phyloP scores from a whole-genome alignment of 2,113 vertebrate genomes.

The Dicaeum eximium region DNA sequence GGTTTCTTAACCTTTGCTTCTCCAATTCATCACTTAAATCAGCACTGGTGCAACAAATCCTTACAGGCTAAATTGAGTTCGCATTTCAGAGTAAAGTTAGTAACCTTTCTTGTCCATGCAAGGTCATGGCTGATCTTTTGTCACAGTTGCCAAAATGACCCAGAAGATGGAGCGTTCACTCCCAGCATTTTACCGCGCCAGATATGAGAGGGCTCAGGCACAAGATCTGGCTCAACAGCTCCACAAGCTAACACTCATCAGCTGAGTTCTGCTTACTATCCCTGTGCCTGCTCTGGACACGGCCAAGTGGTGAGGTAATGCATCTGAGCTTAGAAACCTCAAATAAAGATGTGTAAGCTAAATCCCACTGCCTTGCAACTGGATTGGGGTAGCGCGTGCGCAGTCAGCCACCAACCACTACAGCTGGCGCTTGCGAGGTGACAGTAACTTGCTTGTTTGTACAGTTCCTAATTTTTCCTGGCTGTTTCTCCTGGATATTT shows the following conservation, averaged over 20 bases:
- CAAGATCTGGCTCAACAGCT: not conserved
- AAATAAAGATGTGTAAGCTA: not conserved
- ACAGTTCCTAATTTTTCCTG: not conserved
- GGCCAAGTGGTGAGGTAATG: constrained; percentile 1
- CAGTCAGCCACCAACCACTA: not conserved
- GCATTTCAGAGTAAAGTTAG: not conserved
- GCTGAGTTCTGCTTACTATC: not conserved
- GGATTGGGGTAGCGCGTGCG: accelerated
- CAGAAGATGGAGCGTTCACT: accelerated
- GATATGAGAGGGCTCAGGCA: not conserved
- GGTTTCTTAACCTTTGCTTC: not conserved
- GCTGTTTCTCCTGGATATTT: not conserved
- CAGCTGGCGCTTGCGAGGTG: not conserved
- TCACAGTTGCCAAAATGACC: not conserved
- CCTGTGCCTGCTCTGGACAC: not conserved
- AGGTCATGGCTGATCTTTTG: not conserved
- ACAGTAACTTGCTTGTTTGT: not conserved
- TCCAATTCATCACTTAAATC: not conserved
- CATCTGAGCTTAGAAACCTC: not conserved
- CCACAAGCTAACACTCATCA: not conserved
- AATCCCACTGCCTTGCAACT: not conserved
- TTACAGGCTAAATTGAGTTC: not conserved
- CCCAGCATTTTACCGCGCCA: not conserved
- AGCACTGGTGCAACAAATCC: not conserved
- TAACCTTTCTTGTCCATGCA: not conserved